Base-by-base conservation (phyloP, 1,140 invertebrate genomes). In the Hypsibius dujardini region DNA sequence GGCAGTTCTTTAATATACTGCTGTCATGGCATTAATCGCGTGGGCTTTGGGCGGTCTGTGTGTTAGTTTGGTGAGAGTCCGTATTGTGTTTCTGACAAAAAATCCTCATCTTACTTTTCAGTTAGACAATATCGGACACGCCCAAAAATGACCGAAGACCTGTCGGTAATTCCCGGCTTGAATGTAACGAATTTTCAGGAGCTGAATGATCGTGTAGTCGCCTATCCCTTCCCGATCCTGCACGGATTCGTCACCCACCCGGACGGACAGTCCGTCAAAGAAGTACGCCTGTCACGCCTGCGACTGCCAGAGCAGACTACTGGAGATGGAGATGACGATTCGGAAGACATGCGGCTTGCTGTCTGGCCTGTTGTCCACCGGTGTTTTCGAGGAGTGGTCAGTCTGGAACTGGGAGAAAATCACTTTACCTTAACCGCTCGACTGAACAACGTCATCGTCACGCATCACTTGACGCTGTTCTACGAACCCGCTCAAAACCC, bases 111-210 rank as follows among this genome's bases (percentile, higher is more conserved):
- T n/a, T n/a, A n/a, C n/a, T n/a, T n/a, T n/a, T n/a, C n/a, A n/a
- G n/a, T n/a, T n/a, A n/a, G n/a, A n/a, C n/a, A n/a, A n/a, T n/a
- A n/a, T n/a, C n/a, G n/a, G n/a, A n/a, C n/a, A n/a, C n/a, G n/a
- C n/a, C n/a, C n/a, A n/a, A n/a, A n/a, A n/a, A 56, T 56, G 50
- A 56, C n/a, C 50, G n/a, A 56, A 56, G 7, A 56, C 50, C 50
- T n/a, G 7, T 56, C n/a, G 7, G 50, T n/a, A 56, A 56, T 67
- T n/a, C n/a, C n/a, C n/a, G 62, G 62, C 45, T 3, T 67, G 7
- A 67, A 14, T 3, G 45, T 42, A 7, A 42, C 62, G 3, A 67
- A 67, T 42, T 67, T 67, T 67, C 42, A 42, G 7, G 42, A 67
- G 50, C 50, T 7, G 3, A 42, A 67, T 14, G 62, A 67, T 3